These are phyloP conservation scores for Cerastis leucographa DNA, from an alignment of 2,888 invertebrate genomes.

Conservation along the genomic window DNA sequence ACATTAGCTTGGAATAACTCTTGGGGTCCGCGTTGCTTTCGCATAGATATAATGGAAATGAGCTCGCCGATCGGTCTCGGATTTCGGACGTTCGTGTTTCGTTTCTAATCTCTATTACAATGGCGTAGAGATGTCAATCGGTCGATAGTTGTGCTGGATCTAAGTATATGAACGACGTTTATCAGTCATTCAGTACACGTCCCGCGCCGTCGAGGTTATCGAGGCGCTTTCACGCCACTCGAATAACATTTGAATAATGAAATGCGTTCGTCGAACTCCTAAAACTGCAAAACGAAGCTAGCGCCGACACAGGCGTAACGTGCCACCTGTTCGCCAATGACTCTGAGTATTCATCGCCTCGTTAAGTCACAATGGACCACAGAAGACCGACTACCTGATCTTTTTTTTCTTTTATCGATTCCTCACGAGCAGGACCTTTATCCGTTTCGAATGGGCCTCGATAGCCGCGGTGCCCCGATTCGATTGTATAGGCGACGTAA, in stretches of 20 bases:
- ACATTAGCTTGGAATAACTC: conserved; percentile 75
- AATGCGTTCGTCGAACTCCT: conserved; percentile 86
- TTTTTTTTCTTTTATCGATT: conserved; percentile 69
- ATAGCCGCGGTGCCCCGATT: conserved; percentile 76
- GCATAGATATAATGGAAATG: conserved; percentile 79
- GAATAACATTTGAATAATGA: conserved; percentile 89
- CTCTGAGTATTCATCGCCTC: conserved; percentile 80
- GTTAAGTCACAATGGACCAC: conserved; percentile 85
- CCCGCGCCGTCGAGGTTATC: conserved; percentile 82
- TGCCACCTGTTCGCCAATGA: conserved; percentile 82
- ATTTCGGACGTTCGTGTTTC: conserved; percentile 68
- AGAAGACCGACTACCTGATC: conserved; percentile 82
- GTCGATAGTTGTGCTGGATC: conserved; percentile 65
- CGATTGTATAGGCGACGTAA: conserved; percentile 83
- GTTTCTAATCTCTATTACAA: conserved; percentile 75
- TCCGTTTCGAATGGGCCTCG: conserved; percentile 72
- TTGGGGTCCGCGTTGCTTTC: conserved; percentile 75
- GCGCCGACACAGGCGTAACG: conserved; percentile 70
- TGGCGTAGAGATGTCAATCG: conserved; percentile 72
- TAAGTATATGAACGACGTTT: conserved; percentile 76
- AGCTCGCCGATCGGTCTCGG: conserved; percentile 68
- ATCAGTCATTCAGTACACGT: conserved; percentile 85
- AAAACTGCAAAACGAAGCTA: conserved; percentile 83
- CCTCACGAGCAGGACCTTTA: conserved; percentile 69
- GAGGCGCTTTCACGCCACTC: conserved; percentile 86